A percentile compares a stretch with the other conserved stretches of the same genome.
These are phyloP conservation scores for Hyles lineata DNA, from an alignment of 2,888 invertebrate genomes.

Conservation along the genomic window DNA sequence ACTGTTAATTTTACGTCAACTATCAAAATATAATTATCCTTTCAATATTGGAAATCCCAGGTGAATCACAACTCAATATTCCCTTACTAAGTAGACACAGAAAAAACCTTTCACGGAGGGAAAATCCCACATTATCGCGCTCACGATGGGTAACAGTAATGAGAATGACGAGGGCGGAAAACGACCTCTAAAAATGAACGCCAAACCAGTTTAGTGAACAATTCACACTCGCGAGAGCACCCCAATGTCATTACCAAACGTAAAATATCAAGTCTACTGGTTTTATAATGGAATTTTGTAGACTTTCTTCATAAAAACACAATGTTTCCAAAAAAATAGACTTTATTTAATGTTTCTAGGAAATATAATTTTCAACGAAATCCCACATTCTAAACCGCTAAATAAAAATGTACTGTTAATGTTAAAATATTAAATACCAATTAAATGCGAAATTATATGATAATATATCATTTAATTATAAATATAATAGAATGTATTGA, in stretches of 20 bases:
- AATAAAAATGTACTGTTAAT: too few species aligned
- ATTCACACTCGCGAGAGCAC: neutral
- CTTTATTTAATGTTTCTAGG: neutral
- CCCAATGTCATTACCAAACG: conserved; percentile 8
- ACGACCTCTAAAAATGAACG: conserved; percentile 2
- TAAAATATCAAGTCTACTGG: neutral
- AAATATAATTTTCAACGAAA: neutral
- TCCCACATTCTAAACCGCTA: neutral
- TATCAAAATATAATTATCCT: too few species aligned
- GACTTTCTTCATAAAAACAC: neutral
- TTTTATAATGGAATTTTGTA: conserved; percentile 1
- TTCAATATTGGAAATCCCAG: too few species aligned
- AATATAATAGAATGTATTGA: neutral
- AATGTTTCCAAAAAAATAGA: neutral
- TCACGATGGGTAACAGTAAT: conserved; percentile 12
- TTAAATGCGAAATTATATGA: neutral
- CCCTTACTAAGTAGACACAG: neutral
- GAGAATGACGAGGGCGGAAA: conserved; percentile 3
- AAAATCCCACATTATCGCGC: neutral
- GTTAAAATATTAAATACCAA: too few species aligned
- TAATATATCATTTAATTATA: neutral
- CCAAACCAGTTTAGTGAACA: conserved; percentile 3
- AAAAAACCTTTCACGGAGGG: neutral
- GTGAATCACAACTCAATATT: too few species aligned
- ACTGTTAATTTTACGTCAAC: too few species aligned